Conservation (phyloP, 2,797 vertebrate species). For the Amblyopsis hoosieri region DNA sequence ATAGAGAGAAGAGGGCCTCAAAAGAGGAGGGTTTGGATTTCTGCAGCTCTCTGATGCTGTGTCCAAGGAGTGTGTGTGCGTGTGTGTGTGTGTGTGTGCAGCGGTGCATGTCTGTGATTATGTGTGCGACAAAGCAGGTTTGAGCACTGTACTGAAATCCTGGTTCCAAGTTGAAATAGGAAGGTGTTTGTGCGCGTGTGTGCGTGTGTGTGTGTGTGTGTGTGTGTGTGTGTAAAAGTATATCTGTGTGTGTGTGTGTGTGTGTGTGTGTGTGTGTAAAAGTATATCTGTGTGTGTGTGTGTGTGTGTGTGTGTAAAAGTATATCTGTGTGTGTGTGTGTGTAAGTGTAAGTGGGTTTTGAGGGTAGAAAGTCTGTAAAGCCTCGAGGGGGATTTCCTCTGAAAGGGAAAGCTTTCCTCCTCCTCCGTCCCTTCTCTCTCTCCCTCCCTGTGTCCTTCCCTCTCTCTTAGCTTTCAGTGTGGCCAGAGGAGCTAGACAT, state of each 20-base stretch:
- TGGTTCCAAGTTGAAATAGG: neutral
- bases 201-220: conserved; percentile 22
- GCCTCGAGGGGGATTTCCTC: conserved; percentile 84
- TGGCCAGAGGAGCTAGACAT: conserved; percentile 48
- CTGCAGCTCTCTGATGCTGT: conserved; percentile 35
- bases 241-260: conserved; percentile 30
- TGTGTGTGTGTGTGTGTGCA: neutral
- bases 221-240: conserved; percentile 28
- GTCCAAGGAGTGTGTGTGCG: conserved; percentile 11
- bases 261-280: conserved; percentile 9
- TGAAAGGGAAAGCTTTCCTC: conserved; percentile 77
- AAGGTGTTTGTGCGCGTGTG: conserved; percentile 7
- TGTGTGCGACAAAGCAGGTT: conserved; percentile 16
- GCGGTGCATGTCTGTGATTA: conserved; percentile 17
- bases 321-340: no score
- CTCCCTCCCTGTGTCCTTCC: conserved; percentile 27
- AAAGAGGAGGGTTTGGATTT: conserved; percentile 54
- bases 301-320: no score
- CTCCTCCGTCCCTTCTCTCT: conserved; percentile 54
- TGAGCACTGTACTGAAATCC: conserved; percentile 5
- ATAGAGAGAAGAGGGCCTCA: conserved; percentile 60
- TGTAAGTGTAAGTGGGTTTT: conserved; percentile 12
- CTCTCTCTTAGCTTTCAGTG: conserved; percentile 40
- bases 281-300: no score
- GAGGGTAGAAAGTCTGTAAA: conserved; percentile 70